These are phyloP conservation scores for Moxostoma hubbsi DNA, from an alignment of 2,797 vertebrate species.

Conservation along the genomic window DNA sequence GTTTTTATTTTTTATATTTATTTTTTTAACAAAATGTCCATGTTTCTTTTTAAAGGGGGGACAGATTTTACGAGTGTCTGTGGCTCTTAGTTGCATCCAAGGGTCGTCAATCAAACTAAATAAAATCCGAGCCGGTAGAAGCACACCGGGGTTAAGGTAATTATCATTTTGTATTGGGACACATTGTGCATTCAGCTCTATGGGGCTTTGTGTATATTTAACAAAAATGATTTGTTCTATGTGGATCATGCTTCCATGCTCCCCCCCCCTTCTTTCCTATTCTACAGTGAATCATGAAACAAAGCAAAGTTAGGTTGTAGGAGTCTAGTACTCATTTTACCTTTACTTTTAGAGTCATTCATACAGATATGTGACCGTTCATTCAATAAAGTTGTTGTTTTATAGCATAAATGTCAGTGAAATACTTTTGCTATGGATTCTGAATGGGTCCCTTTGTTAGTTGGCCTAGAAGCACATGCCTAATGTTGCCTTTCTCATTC, in stretches of 20 bases:
- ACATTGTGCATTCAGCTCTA: not conserved
- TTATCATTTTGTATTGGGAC: not conserved
- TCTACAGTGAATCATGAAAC: conserved; percentile 55
- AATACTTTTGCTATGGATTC: conserved; percentile 27
- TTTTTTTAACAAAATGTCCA: not conserved
- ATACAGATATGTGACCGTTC: not conserved
- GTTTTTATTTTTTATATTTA: too few species aligned
- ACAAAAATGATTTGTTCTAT: not conserved
- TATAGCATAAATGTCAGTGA: not conserved
- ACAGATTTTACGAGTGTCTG: conserved; percentile 90
- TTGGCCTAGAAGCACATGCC: conserved; percentile 62
- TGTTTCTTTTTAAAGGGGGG: conserved; percentile 78
- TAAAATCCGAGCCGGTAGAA: conserved; percentile 92
- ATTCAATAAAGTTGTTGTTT: not conserved
- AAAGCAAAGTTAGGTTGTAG: conserved; percentile 61
- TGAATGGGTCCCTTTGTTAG: conserved; percentile 66
- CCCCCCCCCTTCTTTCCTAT: conserved; percentile 15
- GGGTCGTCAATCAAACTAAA: conserved; percentile 82
- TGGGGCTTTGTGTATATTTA: not conserved
- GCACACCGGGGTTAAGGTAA: conserved; percentile 92
- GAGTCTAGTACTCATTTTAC: conserved; percentile 1
- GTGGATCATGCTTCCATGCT: not conserved
- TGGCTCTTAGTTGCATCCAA: conserved; percentile 89
- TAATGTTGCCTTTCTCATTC: conserved; percentile 5
- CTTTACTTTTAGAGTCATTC: not conserved